Conservation (phyloP, 2,797 vertebrate species). For the Borostomias antarcticus region DNA sequence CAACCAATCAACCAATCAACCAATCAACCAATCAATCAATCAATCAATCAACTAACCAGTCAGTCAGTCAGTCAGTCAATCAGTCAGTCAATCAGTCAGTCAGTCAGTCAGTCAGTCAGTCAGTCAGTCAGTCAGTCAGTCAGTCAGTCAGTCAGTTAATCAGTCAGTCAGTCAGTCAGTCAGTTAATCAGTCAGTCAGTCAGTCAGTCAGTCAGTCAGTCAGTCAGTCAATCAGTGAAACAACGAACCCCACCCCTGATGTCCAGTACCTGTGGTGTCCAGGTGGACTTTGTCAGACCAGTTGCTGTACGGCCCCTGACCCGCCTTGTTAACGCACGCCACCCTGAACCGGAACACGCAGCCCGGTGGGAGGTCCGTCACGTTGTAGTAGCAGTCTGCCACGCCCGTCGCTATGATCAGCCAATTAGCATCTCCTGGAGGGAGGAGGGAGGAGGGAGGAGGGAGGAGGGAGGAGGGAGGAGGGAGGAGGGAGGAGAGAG, state of each 20-base stretch:
- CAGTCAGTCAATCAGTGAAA: background rate
- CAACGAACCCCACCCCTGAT: too few relatives aligned
- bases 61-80: too few relatives aligned
- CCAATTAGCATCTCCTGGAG: constrained; percentile 86
- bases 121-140: background rate
- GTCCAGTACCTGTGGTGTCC: constrained; percentile 70
- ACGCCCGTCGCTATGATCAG: constrained; percentile 82
- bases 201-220: background rate
- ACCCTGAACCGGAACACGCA: constrained; percentile 82
- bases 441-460: background rate
- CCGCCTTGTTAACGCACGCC: constrained; percentile 89
- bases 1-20: background rate
- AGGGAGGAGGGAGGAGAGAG: too few relatives aligned
- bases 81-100: too few relatives aligned
- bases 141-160: too few relatives aligned
- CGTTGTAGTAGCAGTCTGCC: constrained; percentile 90
- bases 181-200: too few relatives aligned
- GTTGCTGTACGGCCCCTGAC: constrained; percentile 89
- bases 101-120: background rate
- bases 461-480: too few relatives aligned
- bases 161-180: too few relatives aligned
- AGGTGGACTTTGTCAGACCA: constrained; percentile 79
- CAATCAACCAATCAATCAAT: background rate
- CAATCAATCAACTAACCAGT: too few relatives aligned
- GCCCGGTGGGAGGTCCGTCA: constrained; percentile 80